Conservation (phyloP, 2,888 invertebrate species). For the Marronus borbonicus region DNA sequence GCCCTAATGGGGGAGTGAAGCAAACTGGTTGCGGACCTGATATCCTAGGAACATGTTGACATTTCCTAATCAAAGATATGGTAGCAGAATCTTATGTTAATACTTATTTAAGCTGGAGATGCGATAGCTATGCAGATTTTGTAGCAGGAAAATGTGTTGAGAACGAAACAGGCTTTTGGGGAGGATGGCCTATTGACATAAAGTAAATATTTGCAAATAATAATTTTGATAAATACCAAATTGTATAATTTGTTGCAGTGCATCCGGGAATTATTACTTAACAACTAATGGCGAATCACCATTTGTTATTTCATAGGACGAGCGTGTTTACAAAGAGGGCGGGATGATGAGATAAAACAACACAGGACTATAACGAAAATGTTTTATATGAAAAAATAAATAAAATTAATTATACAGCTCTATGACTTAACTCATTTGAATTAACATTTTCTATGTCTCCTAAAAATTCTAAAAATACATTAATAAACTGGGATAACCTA, state of each 20-base stretch:
- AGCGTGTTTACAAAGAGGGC: too few species aligned
- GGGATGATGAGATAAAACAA: background rate
- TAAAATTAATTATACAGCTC: too few species aligned
- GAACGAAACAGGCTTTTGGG: slow-evolving; percentile 41
- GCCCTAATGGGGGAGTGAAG: slow-evolving; percentile 50
- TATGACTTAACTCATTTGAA: too few species aligned
- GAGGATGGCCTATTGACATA: slow-evolving; percentile 51
- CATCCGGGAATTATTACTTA: slow-evolving; percentile 17
- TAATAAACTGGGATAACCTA: slow-evolving; percentile 78
- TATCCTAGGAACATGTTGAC: slow-evolving; percentile 78
- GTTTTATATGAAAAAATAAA: too few species aligned
- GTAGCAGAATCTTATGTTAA: slow-evolving; percentile 77
- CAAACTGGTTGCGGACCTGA: slow-evolving; percentile 51
- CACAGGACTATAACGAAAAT: too few species aligned
- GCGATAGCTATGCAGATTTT: slow-evolving; percentile 72
- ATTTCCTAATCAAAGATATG: slow-evolving; percentile 75
- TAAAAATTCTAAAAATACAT: slow-evolving; percentile 83
- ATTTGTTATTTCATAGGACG: slow-evolving; percentile 4
- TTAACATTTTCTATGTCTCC: background rate
- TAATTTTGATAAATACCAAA: background rate
- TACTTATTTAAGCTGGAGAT: slow-evolving; percentile 74
- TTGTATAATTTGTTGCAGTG: background rate
- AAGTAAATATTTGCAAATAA: slow-evolving; percentile 72
- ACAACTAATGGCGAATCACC: slow-evolving; percentile 7
- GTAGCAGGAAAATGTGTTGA: slow-evolving; percentile 68